Conservation (phyloP, 2,888 invertebrate species). For the Omphaloscelis lunosa region DNA sequence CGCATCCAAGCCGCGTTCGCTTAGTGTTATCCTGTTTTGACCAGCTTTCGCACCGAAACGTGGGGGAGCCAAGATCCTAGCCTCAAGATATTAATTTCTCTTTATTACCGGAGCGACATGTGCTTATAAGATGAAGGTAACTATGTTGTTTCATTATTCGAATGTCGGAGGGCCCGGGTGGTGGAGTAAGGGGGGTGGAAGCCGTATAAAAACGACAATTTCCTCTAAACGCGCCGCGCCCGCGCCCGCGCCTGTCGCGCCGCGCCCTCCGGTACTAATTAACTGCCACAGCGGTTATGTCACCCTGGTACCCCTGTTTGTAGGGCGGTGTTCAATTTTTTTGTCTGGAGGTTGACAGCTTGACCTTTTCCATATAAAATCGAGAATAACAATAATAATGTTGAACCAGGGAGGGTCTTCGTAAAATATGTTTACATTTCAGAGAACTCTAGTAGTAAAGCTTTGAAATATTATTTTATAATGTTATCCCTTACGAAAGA, state of each 20-base stretch:
- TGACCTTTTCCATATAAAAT: slow-evolving; percentile 71
- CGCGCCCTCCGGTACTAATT: slow-evolving; percentile 89
- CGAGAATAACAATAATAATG: slow-evolving; percentile 59
- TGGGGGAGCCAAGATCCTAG: slow-evolving; percentile 66
- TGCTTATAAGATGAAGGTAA: slow-evolving; percentile 87
- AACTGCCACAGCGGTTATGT: slow-evolving; percentile 90
- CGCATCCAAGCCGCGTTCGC: neutral
- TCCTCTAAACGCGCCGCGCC: slow-evolving; percentile 89
- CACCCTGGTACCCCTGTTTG: slow-evolving; percentile 88
- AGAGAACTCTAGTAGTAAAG: slow-evolving; percentile 4
- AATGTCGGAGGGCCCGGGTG: slow-evolving; percentile 77
- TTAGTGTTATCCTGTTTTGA: slow-evolving; percentile 28
- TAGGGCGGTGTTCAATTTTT: slow-evolving; percentile 82
- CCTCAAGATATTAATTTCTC: slow-evolving; percentile 85
- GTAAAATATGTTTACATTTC: slow-evolving; percentile 47
- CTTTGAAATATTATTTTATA: slow-evolving; percentile 41
- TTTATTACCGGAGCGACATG: slow-evolving; percentile 87
- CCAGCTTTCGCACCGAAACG: slow-evolving; percentile 28
- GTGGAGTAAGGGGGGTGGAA: slow-evolving; percentile 79
- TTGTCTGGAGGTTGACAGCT: slow-evolving; percentile 74
- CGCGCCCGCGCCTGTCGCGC: slow-evolving; percentile 88
- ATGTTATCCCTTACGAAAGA: slow-evolving; percentile 25
- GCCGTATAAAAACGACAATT: slow-evolving; percentile 91
- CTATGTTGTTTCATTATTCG: slow-evolving; percentile 88
- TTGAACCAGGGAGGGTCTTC: slow-evolving; percentile 34